Conservation (phyloP, 2,797 vertebrate species). For the Vultur gryphus region DNA sequence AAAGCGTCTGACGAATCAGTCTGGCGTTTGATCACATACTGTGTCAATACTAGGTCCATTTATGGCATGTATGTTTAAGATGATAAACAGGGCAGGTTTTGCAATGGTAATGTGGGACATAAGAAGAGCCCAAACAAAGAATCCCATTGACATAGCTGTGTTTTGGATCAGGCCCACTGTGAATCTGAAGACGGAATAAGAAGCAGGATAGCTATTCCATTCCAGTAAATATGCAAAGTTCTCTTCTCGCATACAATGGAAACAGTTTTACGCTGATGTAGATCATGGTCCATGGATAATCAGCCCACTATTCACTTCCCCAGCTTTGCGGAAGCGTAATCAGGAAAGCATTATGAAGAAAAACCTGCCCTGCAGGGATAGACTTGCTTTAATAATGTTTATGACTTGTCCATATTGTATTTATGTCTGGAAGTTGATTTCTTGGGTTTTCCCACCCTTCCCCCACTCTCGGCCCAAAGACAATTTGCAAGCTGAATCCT, state of each 20-base stretch:
- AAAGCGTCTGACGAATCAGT: rapidly evolving
- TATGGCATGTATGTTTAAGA: not conserved
- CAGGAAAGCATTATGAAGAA: slow-evolving; percentile 73
- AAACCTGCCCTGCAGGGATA: slow-evolving; percentile 72
- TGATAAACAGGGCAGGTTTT: slow-evolving; percentile 21
- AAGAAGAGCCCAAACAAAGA: not conserved
- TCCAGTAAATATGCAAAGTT: slow-evolving; percentile 72
- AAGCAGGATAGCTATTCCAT: slow-evolving; percentile 37
- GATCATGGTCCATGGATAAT: slow-evolving; percentile 74
- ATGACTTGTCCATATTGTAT: slow-evolving; percentile 67
- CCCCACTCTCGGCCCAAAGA: not conserved
- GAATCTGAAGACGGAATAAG: not conserved
- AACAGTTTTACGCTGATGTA: slow-evolving; percentile 67
- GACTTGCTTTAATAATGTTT: slow-evolving; percentile 69
- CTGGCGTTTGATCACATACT: not conserved
- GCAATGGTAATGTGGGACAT: not conserved
- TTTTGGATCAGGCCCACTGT: not conserved
- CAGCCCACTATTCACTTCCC: slow-evolving; percentile 74
- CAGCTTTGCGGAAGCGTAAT: slow-evolving; percentile 71
- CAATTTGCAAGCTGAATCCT: not conserved
- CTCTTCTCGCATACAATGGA: slow-evolving; percentile 70
- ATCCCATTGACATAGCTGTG: not conserved
- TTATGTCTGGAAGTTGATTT: slow-evolving; percentile 56
- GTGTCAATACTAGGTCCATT: not conserved
- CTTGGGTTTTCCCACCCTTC: slow-evolving; percentile 41